These are phyloP conservation scores for Apodemia zela DNA, from an alignment of 2,888 invertebrate species.

Conservation along the genomic window DNA sequence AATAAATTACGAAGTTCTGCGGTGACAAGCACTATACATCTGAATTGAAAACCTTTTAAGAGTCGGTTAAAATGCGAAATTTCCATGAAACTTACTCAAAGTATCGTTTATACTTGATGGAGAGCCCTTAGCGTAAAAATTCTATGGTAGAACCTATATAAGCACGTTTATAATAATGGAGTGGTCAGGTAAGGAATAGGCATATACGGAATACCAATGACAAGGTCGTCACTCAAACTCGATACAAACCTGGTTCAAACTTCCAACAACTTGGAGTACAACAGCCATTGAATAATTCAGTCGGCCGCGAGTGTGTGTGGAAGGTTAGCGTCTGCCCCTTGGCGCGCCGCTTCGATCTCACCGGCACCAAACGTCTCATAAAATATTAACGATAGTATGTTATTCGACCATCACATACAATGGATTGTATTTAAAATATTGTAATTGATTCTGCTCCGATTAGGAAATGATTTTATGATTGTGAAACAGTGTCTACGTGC, in stretches of 20 bases:
- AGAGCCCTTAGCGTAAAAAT: no score
- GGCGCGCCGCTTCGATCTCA: slow-evolving; percentile 27
- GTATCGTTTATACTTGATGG: background rate
- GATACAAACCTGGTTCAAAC: slow-evolving; percentile 15
- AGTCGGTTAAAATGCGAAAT: background rate
- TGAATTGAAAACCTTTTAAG: background rate
- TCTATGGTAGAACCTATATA: background rate
- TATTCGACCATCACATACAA: slow-evolving; percentile 28
- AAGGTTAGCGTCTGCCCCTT: slow-evolving; percentile 24
- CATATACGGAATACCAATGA: background rate
- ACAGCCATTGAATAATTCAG: slow-evolving; percentile 27
- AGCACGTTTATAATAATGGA: background rate
- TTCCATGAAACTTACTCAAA: background rate
- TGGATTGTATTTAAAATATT: slow-evolving; percentile 31
- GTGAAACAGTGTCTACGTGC: slow-evolving; percentile 26
- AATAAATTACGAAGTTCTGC: no score
- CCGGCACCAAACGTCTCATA: slow-evolving; percentile 24
- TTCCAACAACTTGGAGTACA: slow-evolving; percentile 6
- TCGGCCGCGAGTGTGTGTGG: slow-evolving; percentile 29
- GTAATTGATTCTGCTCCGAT: slow-evolving; percentile 25
- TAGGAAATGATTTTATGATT: slow-evolving; percentile 15
- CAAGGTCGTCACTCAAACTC: slow-evolving; percentile 5
- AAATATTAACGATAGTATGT: slow-evolving; percentile 15
- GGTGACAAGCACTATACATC: background rate
- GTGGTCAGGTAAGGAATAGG: background rate